phyloP scores from a whole-genome alignment of 2,888 invertebrate genomes.

The Sminthurides aquaticus region DNA sequence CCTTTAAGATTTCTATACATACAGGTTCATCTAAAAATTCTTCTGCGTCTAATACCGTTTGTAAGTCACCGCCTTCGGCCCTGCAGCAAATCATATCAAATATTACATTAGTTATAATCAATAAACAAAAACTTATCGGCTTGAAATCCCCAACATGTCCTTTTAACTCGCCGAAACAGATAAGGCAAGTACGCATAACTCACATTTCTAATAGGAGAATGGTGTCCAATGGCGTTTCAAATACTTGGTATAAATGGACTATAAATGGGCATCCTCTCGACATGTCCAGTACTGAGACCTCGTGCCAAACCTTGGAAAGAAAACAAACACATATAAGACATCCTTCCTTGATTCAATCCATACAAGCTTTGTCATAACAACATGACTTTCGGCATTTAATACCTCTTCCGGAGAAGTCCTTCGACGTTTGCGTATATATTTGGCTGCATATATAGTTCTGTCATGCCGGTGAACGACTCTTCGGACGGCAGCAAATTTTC shows the following conservation, averaged over 20 bases:
- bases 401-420: conserved; percentile 53
- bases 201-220: conserved; percentile 86
- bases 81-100: conserved; percentile 48
- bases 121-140: neutral
- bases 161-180: too few relatives aligned
- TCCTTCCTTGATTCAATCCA: neutral
- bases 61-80: conserved; percentile 91
- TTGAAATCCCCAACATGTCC: neutral
- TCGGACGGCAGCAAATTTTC: conserved; percentile 92
- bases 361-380: too few relatives aligned
- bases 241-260: conserved; percentile 84
- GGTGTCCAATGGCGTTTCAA: conserved; percentile 59
- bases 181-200: too few relatives aligned
- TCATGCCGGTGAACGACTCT: conserved; percentile 79
- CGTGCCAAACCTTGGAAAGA: conserved; percentile 80
- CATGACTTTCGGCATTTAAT: too few relatives aligned
- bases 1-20: conserved; percentile 75
- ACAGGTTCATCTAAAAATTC: conserved; percentile 71
- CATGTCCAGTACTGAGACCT: conserved; percentile 82
- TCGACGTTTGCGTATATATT: conserved; percentile 85
- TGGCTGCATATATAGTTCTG: conserved; percentile 88
- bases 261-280: conserved; percentile 76
- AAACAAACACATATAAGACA: conserved; percentile 8
- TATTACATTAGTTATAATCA: conserved; percentile 8
- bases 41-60: conserved; percentile 80